phyloP scores from a whole-genome alignment of 2,797 vertebrate genomes.

The Agapornis canus region DNA sequence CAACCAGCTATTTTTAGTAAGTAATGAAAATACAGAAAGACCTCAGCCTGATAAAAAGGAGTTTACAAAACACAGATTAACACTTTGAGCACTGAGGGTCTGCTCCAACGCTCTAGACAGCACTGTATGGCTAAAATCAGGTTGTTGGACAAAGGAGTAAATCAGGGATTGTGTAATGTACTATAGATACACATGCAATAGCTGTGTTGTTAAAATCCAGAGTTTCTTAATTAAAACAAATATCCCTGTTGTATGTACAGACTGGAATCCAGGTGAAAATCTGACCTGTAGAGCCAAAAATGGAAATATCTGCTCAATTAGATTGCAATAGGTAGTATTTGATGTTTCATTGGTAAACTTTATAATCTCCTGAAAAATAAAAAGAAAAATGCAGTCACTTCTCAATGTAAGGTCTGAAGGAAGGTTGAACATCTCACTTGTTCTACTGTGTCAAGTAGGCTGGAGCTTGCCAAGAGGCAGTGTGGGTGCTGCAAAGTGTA shows the following conservation, averaged over 20 bases:
- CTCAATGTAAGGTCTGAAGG: neutral
- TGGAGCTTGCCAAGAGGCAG: neutral
- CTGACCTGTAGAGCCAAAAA: neutral
- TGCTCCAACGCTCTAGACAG: neutral
- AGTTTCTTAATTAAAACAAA: neutral
- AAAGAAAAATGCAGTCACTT: neutral
- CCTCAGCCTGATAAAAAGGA: neutral
- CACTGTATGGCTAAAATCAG: neutral
- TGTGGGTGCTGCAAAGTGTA: neutral
- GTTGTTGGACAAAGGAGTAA: neutral
- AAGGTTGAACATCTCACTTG: neutral
- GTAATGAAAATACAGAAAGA: neutral
- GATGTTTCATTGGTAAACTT: neutral
- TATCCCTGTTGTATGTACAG: neutral
- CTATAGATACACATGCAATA: neutral
- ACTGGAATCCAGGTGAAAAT: neutral
- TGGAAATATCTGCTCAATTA: neutral
- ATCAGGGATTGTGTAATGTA: neutral
- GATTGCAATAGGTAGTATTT: neutral
- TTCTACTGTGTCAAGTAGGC: neutral
- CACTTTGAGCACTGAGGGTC: neutral
- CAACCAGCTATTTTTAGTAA: neutral
- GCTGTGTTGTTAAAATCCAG: neutral
- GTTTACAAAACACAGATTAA: neutral
- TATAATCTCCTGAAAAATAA: neutral